These are phyloP conservation scores for Dryobotodes eremita DNA, from an alignment of 2,888 invertebrate species.

Conservation along the genomic window DNA sequence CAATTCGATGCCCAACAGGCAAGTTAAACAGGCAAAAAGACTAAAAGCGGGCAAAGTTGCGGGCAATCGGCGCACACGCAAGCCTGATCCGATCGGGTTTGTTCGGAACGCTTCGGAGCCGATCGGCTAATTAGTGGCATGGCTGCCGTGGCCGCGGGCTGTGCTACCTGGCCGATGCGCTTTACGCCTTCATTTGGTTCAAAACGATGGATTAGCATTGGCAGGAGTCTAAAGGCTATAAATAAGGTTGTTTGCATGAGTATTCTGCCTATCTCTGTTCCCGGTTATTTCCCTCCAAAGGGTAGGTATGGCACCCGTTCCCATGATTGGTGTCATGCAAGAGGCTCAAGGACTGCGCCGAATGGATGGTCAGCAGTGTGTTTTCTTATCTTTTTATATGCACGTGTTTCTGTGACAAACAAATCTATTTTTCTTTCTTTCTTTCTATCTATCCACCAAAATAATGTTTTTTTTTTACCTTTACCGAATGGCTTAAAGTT, in stretches of 20 bases:
- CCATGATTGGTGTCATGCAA: not conserved
- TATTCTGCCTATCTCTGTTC: not conserved
- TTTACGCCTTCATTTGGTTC: slow-evolving; percentile 58
- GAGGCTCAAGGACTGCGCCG: not conserved
- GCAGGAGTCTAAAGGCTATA: slow-evolving; percentile 18
- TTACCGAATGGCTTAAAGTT: no score
- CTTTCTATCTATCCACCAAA: no score
- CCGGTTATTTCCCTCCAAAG: not conserved
- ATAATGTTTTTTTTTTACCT: no score
- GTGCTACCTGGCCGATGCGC: slow-evolving; percentile 60
- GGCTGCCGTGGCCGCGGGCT: slow-evolving; percentile 46
- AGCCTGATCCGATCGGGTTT: slow-evolving; percentile 68
- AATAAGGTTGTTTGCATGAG: slow-evolving; percentile 1
- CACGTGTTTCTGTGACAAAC: no score
- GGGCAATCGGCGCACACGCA: slow-evolving; percentile 69
- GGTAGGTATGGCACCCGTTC: not conserved
- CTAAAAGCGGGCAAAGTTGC: slow-evolving; percentile 44
- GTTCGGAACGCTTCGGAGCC: slow-evolving; percentile 55
- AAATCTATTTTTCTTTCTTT: no score
- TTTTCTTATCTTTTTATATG: no score
- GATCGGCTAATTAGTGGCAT: slow-evolving; percentile 70
- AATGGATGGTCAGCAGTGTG: not conserved
- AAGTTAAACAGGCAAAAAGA: slow-evolving; percentile 57
- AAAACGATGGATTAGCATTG: slow-evolving; percentile 46
- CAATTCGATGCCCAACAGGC: slow-evolving; percentile 55